Percentiles rank a stretch among this genome's conserved stretches.
These are phyloP conservation scores for Vultur gryphus DNA, from an alignment of 2,797 vertebrate species.

Conservation along the genomic window DNA sequence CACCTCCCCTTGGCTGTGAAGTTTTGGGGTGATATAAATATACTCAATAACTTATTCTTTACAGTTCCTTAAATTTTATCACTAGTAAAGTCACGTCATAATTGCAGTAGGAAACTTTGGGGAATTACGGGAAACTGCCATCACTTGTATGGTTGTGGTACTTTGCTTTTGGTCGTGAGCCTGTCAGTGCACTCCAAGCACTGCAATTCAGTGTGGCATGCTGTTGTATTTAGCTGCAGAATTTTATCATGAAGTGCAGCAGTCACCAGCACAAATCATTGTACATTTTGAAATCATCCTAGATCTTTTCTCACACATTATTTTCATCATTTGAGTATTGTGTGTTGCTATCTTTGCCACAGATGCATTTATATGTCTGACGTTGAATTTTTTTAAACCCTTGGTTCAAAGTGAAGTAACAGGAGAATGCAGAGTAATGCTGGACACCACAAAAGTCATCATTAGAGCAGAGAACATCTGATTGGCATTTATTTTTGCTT, in stretches of 20 bases:
- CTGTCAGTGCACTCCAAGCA: neutral
- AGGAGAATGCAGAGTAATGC: neutral
- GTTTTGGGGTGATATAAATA: neutral
- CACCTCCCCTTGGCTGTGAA: neutral
- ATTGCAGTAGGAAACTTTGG: neutral
- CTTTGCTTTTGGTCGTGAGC: neutral
- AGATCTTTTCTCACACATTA: neutral
- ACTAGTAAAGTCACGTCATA: neutral
- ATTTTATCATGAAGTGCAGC: neutral
- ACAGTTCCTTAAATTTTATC: neutral
- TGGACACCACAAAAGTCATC: neutral
- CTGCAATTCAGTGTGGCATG: neutral
- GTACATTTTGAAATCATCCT: neutral
- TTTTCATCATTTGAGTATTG: neutral
- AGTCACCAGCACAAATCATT: neutral
- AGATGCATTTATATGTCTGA: neutral
- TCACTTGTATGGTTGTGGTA: neutral
- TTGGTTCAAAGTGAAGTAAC: neutral
- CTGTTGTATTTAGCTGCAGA: neutral
- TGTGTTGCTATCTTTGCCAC: neutral
- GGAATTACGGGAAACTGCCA: neutral
- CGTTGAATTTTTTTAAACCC: neutral
- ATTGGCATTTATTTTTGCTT: neutral
- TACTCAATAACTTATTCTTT: neutral
- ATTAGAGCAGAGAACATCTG: neutral